phyloP scores from a whole-genome alignment of 2,113 vertebrate species.

The Corythornis vintsioides region DNA sequence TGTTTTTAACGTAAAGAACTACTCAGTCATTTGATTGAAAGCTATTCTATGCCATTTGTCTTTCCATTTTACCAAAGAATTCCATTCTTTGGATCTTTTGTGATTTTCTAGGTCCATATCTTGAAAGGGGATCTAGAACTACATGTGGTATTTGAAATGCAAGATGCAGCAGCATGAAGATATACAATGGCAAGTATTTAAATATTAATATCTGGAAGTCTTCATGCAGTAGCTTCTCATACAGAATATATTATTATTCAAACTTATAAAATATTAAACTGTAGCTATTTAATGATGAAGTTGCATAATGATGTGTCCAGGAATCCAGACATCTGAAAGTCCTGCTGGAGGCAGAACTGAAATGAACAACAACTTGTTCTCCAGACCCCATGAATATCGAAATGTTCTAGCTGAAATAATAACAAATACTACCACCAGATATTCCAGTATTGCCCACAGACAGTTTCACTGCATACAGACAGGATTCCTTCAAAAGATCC shows the following conservation, averaged over 20 bases:
- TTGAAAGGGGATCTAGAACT: neutral
- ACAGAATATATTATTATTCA: neutral
- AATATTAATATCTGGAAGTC: neutral
- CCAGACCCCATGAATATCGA: neutral
- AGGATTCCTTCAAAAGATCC: neutral
- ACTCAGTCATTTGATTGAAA: too few relatives aligned
- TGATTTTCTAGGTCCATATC: neutral
- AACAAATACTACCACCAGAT: neutral
- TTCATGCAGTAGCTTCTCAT: neutral
- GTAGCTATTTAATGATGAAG: neutral
- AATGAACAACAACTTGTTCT: neutral
- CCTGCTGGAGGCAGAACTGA: neutral
- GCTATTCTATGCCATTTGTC: too few relatives aligned
- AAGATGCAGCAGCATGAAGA: neutral
- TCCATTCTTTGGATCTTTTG: neutral
- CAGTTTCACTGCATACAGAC: neutral
- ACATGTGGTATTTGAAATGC: neutral
- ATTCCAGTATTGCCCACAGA: neutral
- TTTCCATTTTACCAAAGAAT: neutral
- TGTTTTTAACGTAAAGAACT: too few relatives aligned
- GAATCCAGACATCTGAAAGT: neutral
- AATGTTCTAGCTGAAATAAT: neutral
- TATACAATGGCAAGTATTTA: neutral
- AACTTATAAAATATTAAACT: conserved; percentile 4
- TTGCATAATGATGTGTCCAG: neutral